These are phyloP conservation scores for Mesorhabditis spiculigera DNA, from an alignment of 2,888 invertebrate genomes.

Conservation along the genomic window DNA sequence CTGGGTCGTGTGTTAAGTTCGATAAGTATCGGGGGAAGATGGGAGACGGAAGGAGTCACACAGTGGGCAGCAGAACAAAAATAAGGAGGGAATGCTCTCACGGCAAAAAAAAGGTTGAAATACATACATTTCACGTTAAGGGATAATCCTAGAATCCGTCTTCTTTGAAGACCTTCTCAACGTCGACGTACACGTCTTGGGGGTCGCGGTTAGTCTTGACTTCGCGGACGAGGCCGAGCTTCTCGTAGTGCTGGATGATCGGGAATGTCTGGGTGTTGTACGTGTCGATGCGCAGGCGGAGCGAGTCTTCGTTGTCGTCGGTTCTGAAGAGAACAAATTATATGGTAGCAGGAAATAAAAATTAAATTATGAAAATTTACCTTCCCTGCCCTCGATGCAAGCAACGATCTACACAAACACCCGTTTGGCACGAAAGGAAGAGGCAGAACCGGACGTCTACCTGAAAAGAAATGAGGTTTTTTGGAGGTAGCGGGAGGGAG, in stretches of 20 bases:
- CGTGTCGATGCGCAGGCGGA: conserved; percentile 71
- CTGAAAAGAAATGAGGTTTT: conserved; percentile 12
- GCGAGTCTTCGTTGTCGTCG: conserved; percentile 86
- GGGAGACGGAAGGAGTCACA: too few species aligned
- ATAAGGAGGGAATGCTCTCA: not conserved
- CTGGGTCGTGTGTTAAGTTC: too few species aligned
- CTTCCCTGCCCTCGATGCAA: conserved; percentile 70
- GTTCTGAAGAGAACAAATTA: conserved; percentile 58
- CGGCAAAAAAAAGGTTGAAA: not conserved
- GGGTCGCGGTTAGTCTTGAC: conserved; percentile 34
- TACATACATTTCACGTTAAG: not conserved
- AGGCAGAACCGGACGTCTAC: conserved; percentile 76
- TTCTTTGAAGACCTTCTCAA: conserved; percentile 19
- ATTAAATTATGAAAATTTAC: not conserved
- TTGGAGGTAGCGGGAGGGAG: too few species aligned
- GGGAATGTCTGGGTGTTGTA: conserved; percentile 58
- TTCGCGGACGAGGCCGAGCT: conserved; percentile 40
- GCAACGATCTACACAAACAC: conserved; percentile 79
- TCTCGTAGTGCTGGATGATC: conserved; percentile 55
- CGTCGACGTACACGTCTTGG: conserved; percentile 33
- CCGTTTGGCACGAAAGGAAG: conserved; percentile 83
- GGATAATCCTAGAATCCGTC: conserved; percentile 20
- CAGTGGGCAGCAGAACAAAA: not conserved
- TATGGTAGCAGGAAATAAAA: not conserved
- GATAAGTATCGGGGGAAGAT: too few species aligned